These are phyloP conservation scores for Zhuqinia jingwanae DNA, from an alignment of 2,888 invertebrate genomes.

Conservation along the genomic window DNA sequence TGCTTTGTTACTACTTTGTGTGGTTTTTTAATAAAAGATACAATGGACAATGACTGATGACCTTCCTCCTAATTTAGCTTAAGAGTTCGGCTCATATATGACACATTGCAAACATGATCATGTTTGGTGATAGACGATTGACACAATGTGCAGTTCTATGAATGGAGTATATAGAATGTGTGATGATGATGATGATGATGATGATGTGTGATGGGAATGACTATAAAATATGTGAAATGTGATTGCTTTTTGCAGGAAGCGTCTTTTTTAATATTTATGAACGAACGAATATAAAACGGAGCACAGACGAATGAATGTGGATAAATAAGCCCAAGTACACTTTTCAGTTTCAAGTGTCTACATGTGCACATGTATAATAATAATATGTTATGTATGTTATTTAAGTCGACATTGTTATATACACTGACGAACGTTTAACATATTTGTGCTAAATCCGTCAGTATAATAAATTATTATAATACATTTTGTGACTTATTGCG, in stretches of 20 bases:
- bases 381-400: no score
- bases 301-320: not conserved
- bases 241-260: constrained; percentile 33
- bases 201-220: not conserved
- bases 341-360: constrained; percentile 23
- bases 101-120: constrained; percentile 42
- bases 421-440: no score
- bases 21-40: no score
- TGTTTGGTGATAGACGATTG: constrained; percentile 28
- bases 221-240: no score
- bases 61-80: constrained; percentile 68
- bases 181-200: no score
- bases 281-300: not conserved
- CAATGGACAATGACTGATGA: constrained; percentile 31
- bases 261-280: constrained; percentile 34
- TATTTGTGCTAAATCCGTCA: no score
- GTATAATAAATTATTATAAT: not conserved
- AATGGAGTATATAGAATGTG: not conserved
- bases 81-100: constrained; percentile 2
- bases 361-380: no score
- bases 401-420: no score
- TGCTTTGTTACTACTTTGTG: no score
- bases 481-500: not conserved
- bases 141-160: constrained; percentile 21
- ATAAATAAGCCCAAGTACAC: not conserved